A percentile compares a stretch with the other conserved stretches of the same genome.
These are phyloP conservation scores for Melitaea cinxia DNA, from an alignment of 1,140 invertebrate genomes.

Conservation along the genomic window DNA sequence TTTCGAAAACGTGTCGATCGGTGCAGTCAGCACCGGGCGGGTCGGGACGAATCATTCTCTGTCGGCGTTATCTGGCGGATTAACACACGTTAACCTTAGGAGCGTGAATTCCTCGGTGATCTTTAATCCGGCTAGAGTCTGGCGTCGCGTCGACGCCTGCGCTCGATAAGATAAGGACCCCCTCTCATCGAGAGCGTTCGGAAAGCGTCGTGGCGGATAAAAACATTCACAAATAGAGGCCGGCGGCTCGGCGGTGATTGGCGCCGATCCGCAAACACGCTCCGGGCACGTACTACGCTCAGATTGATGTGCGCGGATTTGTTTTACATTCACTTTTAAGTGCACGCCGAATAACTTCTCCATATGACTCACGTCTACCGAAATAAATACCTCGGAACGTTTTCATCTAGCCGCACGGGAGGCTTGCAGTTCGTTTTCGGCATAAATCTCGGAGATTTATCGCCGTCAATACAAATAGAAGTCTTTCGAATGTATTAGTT, in stretches of 20 bases:
- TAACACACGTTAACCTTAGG: not conserved
- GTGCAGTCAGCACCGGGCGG: not conserved
- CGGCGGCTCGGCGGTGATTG: conserved; percentile 45
- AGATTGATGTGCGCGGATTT: conserved; percentile 44
- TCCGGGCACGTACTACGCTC: conserved; percentile 32
- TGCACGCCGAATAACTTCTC: conserved; percentile 26
- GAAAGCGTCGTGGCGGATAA: conserved; percentile 40
- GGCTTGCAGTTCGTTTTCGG: not conserved
- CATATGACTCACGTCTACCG: conserved; percentile 15
- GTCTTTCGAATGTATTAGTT: conserved; percentile 19
- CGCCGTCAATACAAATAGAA: conserved; percentile 1
- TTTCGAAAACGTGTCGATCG: no score
- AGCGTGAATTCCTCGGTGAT: conserved; percentile 17
- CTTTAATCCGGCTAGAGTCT: conserved; percentile 45
- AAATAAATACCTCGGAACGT: conserved; percentile 19
- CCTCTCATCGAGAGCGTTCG: conserved; percentile 41
- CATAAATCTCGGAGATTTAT: conserved; percentile 24
- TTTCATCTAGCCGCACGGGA: conserved; percentile 15
- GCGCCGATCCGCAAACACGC: conserved; percentile 51
- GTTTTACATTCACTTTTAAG: conserved; percentile 45
- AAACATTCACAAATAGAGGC: conserved; percentile 65
- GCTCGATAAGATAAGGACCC: conserved; percentile 66
- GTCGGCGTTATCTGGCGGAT: not conserved
- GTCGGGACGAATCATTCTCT: not conserved
- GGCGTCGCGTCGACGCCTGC: conserved; percentile 57